Percentiles rank a stretch among this genome's conserved stretches.
These are phyloP conservation scores for Sebastes umbrosus DNA, from an alignment of 2,797 vertebrate genomes.

Conservation along the genomic window DNA sequence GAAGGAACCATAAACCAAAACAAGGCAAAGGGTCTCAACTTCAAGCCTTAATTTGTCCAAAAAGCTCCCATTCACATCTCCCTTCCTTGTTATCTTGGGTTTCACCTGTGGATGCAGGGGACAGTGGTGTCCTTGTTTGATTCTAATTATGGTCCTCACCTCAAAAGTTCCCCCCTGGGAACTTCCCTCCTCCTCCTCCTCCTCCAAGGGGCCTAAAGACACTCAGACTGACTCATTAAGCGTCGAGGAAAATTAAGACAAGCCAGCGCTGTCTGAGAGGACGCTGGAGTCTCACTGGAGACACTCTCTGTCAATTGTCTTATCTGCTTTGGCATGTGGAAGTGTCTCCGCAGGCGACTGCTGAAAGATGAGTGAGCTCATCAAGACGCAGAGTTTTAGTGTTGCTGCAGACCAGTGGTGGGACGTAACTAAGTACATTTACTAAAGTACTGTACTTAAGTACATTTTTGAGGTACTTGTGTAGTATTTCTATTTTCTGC, in stretches of 20 bases:
- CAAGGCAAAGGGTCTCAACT: constrained; percentile 50
- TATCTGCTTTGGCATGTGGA: constrained; percentile 51
- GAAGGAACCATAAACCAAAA: constrained; percentile 62
- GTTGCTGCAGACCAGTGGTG: not conserved
- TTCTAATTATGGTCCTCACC: constrained; percentile 78
- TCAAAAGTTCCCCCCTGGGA: constrained; percentile 72
- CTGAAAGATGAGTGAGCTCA: constrained; percentile 60
- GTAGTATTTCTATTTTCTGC: no score
- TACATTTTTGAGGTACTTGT: no score
- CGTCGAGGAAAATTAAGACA: constrained; percentile 63
- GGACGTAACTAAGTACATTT: no score
- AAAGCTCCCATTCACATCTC: constrained; percentile 60
- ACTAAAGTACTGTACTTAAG: no score
- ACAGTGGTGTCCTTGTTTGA: constrained; percentile 80
- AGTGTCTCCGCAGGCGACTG: constrained; percentile 51
- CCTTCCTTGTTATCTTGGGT: constrained; percentile 69
- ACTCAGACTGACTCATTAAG: constrained; percentile 70
- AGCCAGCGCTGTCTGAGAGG: constrained; percentile 55
- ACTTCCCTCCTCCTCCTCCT: constrained; percentile 63
- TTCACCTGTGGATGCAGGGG: constrained; percentile 71
- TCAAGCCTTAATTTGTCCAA: constrained; percentile 68
- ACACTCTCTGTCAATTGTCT: constrained; percentile 56
- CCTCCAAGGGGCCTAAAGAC: constrained; percentile 46
- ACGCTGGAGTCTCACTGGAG: constrained; percentile 33
- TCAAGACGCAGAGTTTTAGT: not conserved